Evolutionary conservation across 1,140 invertebrate species (phyloP).

Genomic region (Drosophila oshimai): DNA sequence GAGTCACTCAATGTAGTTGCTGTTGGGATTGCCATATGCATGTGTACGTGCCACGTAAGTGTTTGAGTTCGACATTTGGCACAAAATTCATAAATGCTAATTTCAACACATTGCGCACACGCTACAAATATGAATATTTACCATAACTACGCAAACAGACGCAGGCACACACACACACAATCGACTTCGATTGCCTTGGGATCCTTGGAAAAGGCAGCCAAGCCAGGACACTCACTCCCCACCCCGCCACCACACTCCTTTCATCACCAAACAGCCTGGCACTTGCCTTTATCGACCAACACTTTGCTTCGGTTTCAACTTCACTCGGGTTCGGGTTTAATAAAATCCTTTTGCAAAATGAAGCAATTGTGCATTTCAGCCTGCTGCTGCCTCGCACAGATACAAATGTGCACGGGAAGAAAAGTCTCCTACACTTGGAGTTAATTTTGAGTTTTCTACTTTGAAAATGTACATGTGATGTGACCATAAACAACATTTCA

Average conservation of each 20-base stretch:
- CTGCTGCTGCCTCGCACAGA: conserved; percentile 50
- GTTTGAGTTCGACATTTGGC: conserved; percentile 67
- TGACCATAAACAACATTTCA: too few relatives aligned
- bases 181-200: conserved; percentile 53
- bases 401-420: conserved; percentile 9
- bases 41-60: conserved; percentile 40
- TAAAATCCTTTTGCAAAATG: conserved; percentile 78
- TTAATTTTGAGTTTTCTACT: too few relatives aligned
- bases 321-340: conserved; percentile 63
- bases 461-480: too few relatives aligned
- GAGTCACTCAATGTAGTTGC: conserved; percentile 49
- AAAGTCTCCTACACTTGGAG: too few relatives aligned
- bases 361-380: conserved; percentile 75
- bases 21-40: conserved; percentile 6
- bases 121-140: conserved; percentile 82
- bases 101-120: conserved; percentile 81
- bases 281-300: conserved; percentile 58
- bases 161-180: conserved; percentile 43
- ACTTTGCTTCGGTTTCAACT: conserved; percentile 53
- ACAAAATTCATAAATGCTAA: conserved; percentile 81
- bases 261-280: conserved; percentile 22
- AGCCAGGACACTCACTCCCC: neutral
- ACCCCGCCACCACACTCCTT: neutral
- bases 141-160: conserved; percentile 73
- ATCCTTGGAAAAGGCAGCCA: conserved; percentile 13